phyloP scores from a whole-genome alignment of 2,113 vertebrate genomes.

The Pseudopodoces humilis region DNA sequence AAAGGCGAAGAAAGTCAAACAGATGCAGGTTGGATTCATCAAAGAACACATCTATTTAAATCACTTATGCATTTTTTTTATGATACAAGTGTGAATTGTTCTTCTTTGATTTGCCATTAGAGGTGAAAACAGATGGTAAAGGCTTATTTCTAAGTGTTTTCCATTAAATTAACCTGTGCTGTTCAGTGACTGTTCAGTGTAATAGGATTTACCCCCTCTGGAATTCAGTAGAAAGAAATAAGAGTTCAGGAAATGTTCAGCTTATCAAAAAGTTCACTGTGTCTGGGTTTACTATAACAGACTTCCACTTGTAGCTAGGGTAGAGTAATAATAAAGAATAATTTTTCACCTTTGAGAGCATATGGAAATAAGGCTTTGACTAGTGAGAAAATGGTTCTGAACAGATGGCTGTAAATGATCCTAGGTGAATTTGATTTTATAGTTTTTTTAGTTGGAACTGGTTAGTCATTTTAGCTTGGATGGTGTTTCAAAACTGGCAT shows the following conservation, averaged over 20 bases:
- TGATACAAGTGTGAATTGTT: conserved; percentile 44
- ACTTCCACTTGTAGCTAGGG: conserved; percentile 24
- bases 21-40: conserved; percentile 38
- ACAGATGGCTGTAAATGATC: conserved; percentile 68
- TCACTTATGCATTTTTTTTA: conserved; percentile 52
- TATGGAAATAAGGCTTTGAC: conserved; percentile 55
- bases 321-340: conserved; percentile 47
- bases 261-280: conserved; percentile 26
- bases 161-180: conserved; percentile 65
- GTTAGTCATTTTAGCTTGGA: conserved; percentile 43
- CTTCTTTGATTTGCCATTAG: conserved; percentile 57
- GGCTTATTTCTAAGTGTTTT: conserved; percentile 50
- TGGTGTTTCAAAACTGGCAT: conserved; percentile 27
- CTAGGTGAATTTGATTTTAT: conserved; percentile 61
- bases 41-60: conserved; percentile 59
- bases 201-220: conserved; percentile 62
- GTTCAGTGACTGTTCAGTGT: conserved; percentile 47
- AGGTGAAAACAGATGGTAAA: conserved; percentile 68
- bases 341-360: conserved; percentile 62
- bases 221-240: conserved; percentile 55
- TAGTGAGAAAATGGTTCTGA: conserved; percentile 55
- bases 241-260: conserved; percentile 41
- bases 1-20: conserved; percentile 34
- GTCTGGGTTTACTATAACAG: conserved; percentile 5
- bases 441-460: conserved; percentile 43